These are phyloP conservation scores for Drosophila macrothrix DNA, from an alignment of 2,888 invertebrate species.

Conservation along the genomic window DNA sequence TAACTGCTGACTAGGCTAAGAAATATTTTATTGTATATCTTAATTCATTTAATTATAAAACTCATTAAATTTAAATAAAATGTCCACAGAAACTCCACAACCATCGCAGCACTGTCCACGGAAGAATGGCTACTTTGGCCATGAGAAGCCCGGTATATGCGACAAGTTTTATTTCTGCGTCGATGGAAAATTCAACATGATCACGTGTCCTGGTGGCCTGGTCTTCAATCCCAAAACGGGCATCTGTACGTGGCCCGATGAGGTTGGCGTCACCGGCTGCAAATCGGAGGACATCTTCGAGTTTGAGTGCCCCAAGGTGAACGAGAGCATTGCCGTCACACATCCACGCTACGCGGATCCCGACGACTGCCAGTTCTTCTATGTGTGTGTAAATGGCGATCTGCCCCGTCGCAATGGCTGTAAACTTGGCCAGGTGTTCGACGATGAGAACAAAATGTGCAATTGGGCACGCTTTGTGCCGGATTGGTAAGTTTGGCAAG, in stretches of 20 bases:
- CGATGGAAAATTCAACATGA: constrained; percentile 95
- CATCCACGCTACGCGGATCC: constrained; percentile 95
- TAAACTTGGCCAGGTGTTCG: constrained; percentile 95
- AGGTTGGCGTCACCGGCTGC: constrained; percentile 94
- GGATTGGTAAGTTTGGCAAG: constrained; percentile 90
- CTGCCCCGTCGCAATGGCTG: constrained; percentile 94
- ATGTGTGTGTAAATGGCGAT: constrained; percentile 95
- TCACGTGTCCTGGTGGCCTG: constrained; percentile 93
- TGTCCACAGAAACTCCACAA: constrained; percentile 89
- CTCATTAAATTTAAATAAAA: background rate
- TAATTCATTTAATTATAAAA: background rate
- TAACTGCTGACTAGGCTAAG: too few species aligned
- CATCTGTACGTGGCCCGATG: constrained; percentile 97
- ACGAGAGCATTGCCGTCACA: constrained; percentile 89
- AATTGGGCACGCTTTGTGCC: constrained; percentile 95
- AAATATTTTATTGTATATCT: background rate
- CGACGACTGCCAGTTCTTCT: constrained; percentile 96
- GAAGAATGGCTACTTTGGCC: constrained; percentile 94
- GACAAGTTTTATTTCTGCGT: constrained; percentile 96
- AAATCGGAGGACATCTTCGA: constrained; percentile 93
- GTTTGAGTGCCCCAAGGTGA: constrained; percentile 93
- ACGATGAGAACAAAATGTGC: constrained; percentile 91
- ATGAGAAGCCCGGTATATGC: constrained; percentile 91
- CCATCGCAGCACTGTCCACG: constrained; percentile 91
- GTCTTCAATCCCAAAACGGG: constrained; percentile 95